These are phyloP conservation scores for Orestias chungarensis DNA, from an alignment of 2,797 vertebrate species.

Conservation along the genomic window DNA sequence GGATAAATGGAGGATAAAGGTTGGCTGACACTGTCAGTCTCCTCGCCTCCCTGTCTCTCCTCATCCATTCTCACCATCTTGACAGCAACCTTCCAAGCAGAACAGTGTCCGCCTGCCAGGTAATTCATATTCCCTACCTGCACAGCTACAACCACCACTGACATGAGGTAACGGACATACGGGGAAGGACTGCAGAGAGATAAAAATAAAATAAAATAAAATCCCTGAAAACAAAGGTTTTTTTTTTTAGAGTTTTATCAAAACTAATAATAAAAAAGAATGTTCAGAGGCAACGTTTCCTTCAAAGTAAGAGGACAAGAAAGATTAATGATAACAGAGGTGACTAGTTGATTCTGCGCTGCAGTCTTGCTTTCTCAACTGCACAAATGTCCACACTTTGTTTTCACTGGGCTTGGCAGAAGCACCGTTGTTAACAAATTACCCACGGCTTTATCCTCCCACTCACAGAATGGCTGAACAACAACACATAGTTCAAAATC, in stretches of 20 bases:
- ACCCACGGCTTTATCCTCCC: slow-evolving; percentile 3
- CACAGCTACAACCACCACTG: slow-evolving; percentile 45
- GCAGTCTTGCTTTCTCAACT: slow-evolving; percentile 6
- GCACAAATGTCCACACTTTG: slow-evolving; percentile 7
- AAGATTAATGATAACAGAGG: slow-evolving; percentile 12
- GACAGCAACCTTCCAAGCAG: slow-evolving; percentile 82
- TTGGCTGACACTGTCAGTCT: slow-evolving; percentile 76
- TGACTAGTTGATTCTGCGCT: not conserved
- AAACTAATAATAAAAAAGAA: slow-evolving; percentile 18
- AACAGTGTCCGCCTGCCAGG: slow-evolving; percentile 76
- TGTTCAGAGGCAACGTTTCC: not conserved
- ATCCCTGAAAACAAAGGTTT: slow-evolving; percentile 2
- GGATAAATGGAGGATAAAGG: slow-evolving; percentile 64
- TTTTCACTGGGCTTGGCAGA: slow-evolving; percentile 5
- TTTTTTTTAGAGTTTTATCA: not conserved
- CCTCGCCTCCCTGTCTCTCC: slow-evolving; percentile 75
- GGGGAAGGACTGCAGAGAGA: slow-evolving; percentile 24
- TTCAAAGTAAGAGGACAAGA: not conserved
- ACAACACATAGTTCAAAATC: slow-evolving; percentile 15
- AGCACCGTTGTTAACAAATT: not conserved
- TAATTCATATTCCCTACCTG: slow-evolving; percentile 83
- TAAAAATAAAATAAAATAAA: slow-evolving; percentile 15
- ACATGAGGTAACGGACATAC: slow-evolving; percentile 50
- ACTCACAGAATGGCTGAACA: slow-evolving; percentile 1
- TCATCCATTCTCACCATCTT: slow-evolving; percentile 76